Percentiles rank a stretch among this genome's conserved stretches.
phyloP scores from a whole-genome alignment of 2,797 vertebrate species.

The Myotis vivesi region DNA sequence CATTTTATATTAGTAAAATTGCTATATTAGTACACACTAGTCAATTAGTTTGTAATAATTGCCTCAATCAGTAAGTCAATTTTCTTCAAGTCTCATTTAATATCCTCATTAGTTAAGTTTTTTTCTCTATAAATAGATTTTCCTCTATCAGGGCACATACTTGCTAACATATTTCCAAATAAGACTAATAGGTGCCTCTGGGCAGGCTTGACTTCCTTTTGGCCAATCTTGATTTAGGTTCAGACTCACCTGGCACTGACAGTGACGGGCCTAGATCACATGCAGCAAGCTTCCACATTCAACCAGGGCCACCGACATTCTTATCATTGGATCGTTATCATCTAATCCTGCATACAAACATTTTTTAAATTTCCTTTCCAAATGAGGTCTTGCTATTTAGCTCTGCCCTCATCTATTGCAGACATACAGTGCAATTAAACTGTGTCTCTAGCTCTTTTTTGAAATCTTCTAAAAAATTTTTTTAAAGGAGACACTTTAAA shows the following conservation, averaged over 20 bases:
- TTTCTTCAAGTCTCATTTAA: slow-evolving; percentile 45
- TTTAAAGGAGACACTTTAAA: no score
- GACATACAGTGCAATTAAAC: not conserved
- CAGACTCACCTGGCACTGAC: not conserved
- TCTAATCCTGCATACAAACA: not conserved
- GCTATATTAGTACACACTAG: not conserved
- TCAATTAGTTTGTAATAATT: slow-evolving; percentile 36
- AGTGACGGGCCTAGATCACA: not conserved
- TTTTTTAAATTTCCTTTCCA: not conserved
- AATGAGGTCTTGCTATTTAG: not conserved
- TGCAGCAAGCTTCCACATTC: not conserved
- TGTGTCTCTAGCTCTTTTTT: not conserved
- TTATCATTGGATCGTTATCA: not conserved
- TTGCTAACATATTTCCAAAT: not conserved
- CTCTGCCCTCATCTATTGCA: not conserved
- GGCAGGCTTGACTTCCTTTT: not conserved
- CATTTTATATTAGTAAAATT: not conserved
- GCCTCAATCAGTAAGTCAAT: not conserved
- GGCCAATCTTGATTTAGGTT: not conserved
- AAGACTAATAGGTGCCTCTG: not conserved
- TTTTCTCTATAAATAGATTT: slow-evolving; percentile 31
- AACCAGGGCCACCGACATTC: not conserved
- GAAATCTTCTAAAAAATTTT: not conserved
- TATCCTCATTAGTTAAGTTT: slow-evolving; percentile 1
- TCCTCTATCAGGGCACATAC: not conserved